phyloP scores from a whole-genome alignment of 2,888 invertebrate genomes.

The Cryptocheilus praepositus region DNA sequence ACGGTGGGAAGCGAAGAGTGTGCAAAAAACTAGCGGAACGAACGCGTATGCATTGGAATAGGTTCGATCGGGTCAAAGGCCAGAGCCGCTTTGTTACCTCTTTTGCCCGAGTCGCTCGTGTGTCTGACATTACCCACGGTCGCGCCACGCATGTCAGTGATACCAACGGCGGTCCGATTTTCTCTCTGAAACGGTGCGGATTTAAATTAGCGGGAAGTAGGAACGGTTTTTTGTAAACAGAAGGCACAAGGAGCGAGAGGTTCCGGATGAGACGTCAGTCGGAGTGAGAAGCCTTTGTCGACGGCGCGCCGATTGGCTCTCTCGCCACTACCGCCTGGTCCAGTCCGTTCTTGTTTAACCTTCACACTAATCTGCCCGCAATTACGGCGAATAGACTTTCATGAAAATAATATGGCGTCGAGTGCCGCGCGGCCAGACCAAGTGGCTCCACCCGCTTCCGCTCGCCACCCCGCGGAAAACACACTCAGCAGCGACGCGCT shows the following conservation, averaged over 20 bases:
- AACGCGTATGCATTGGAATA: no score
- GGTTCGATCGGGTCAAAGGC: no score
- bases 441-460: background rate
- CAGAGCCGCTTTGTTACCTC: no score
- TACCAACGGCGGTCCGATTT: slow-evolving; percentile 36
- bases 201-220: slow-evolving; percentile 43
- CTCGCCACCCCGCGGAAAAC: background rate
- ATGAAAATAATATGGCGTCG: slow-evolving; percentile 13
- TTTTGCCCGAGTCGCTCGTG: no score
- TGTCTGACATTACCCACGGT: no score
- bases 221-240: slow-evolving; percentile 10
- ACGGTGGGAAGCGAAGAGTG: no score
- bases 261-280: background rate
- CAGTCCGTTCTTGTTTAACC: slow-evolving; percentile 39
- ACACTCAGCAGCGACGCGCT: background rate
- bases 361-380: slow-evolving; percentile 46
- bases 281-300: slow-evolving; percentile 28
- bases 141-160: no score
- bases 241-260: background rate
- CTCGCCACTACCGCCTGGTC: background rate
- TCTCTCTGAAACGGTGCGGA: slow-evolving; percentile 31
- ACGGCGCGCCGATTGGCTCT: slow-evolving; percentile 23
- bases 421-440: no score
- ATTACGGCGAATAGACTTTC: slow-evolving; percentile 39
- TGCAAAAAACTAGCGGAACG: no score